Evolutionary conservation across 2,797 vertebrate genomes (phyloP).

Genomic region (Cephalopachus bancanus): DNA sequence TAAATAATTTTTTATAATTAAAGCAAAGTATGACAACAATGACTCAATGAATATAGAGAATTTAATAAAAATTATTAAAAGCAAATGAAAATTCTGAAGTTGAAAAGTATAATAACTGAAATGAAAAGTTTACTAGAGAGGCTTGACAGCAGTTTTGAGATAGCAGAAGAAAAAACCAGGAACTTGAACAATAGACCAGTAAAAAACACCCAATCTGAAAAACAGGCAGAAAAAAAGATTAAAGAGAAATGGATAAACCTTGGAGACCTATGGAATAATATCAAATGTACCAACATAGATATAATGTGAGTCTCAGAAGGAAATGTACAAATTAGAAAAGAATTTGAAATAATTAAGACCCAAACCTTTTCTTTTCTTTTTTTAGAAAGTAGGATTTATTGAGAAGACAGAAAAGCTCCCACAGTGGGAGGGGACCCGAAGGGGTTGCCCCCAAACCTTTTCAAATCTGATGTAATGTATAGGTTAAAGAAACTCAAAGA

Average conservation of each 20-base stretch:
- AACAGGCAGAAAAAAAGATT: background rate
- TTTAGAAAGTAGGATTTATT: too few species aligned
- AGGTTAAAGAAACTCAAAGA: background rate
- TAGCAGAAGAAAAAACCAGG: background rate
- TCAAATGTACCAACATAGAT: background rate
- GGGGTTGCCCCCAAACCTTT: background rate
- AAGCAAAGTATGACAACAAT: background rate
- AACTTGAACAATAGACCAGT: background rate
- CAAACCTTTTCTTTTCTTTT: background rate
- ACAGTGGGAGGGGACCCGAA: background rate
- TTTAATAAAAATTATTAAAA: background rate
- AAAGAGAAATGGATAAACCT: background rate
- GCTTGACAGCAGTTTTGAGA: background rate
- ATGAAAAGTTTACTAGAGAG: background rate
- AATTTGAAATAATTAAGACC: background rate
- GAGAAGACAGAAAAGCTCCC: too few species aligned
- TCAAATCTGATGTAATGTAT: background rate
- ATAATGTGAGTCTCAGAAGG: background rate
- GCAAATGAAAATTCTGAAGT: background rate
- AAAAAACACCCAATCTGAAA: background rate
- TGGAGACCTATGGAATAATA: background rate
- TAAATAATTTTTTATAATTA: background rate
- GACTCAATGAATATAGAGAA: background rate
- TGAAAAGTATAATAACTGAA: background rate
- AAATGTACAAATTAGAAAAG: background rate